Conservation (phyloP, 2,888 invertebrate species). For the Thereva unica region DNA sequence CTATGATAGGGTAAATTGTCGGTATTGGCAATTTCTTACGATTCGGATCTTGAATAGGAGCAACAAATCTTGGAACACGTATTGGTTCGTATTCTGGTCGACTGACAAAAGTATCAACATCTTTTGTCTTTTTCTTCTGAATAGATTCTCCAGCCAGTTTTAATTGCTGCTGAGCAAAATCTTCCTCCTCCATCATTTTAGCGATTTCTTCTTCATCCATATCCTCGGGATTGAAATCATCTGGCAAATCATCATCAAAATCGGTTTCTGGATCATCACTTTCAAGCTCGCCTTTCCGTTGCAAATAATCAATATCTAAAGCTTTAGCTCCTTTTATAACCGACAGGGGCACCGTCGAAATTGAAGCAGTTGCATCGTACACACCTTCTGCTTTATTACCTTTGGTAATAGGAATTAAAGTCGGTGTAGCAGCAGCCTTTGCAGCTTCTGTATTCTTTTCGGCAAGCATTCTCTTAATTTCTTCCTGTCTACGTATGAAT, state of each 20-base stretch:
- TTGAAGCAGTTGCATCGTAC: slow-evolving; percentile 51
- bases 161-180: slow-evolving; percentile 63
- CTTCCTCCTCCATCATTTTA: slow-evolving; percentile 68
- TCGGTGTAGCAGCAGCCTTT: slow-evolving; percentile 51
- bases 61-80: slow-evolving; percentile 47
- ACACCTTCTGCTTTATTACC: slow-evolving; percentile 37
- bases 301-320: slow-evolving; percentile 56
- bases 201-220: slow-evolving; percentile 59
- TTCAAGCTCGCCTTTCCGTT: slow-evolving; percentile 55
- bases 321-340: slow-evolving; percentile 58
- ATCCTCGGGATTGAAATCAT: slow-evolving; percentile 59
- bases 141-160: slow-evolving; percentile 54
- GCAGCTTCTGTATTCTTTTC: slow-evolving; percentile 58
- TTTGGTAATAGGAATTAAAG: slow-evolving; percentile 37
- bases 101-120: slow-evolving; percentile 54
- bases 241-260: slow-evolving; percentile 54
- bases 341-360: slow-evolving; percentile 56
- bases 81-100: slow-evolving; percentile 41
- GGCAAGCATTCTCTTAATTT: slow-evolving; percentile 58
- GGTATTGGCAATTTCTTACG: slow-evolving; percentile 56
- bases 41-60: slow-evolving; percentile 56
- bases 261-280: slow-evolving; percentile 50
- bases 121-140: slow-evolving; percentile 62
- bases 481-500: slow-evolving; percentile 57
- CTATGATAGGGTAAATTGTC: slow-evolving; percentile 52